Evolutionary conservation across 2,888 invertebrate genomes (phyloP).

Genomic region (Elegia similella): DNA sequence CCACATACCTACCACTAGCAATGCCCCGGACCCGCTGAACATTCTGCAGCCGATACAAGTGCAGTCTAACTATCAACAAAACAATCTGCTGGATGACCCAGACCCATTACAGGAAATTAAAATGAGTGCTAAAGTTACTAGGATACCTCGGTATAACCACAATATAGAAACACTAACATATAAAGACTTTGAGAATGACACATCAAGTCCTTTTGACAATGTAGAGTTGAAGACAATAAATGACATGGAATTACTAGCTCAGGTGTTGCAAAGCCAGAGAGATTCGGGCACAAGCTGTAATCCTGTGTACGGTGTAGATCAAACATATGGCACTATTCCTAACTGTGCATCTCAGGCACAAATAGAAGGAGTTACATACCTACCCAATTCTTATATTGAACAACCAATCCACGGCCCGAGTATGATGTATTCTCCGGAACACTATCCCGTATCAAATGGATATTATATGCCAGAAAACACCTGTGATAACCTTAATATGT

Average conservation of each 20-base stretch:
- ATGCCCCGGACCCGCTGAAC: conserved; percentile 49
- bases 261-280: conserved; percentile 83
- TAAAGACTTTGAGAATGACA: conserved; percentile 95
- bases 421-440: conserved; percentile 61
- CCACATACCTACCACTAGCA: conserved; percentile 41
- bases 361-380: conserved; percentile 56
- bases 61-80: conserved; percentile 55
- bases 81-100: conserved; percentile 69
- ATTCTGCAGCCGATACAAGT: conserved; percentile 74
- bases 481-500: conserved; percentile 56
- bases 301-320: conserved; percentile 45
- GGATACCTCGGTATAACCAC: conserved; percentile 51
- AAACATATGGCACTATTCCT: conserved; percentile 42
- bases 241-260: conserved; percentile 94
- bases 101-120: conserved; percentile 68
- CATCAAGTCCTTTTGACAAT: conserved; percentile 96
- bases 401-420: conserved; percentile 57
- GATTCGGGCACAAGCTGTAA: conserved; percentile 51
- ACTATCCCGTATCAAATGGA: conserved; percentile 58
- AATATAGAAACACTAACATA: conserved; percentile 74
- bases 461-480: conserved; percentile 55
- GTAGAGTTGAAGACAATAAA: conserved; percentile 95
- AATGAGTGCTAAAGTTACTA: conserved; percentile 55
- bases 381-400: conserved; percentile 65
- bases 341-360: conserved; percentile 65